Evolutionary conservation across 2,888 invertebrate genomes (phyloP), one percentile per base, ranked within the genome.

Genomic region (Spilosoma lubricipeda): DNA sequence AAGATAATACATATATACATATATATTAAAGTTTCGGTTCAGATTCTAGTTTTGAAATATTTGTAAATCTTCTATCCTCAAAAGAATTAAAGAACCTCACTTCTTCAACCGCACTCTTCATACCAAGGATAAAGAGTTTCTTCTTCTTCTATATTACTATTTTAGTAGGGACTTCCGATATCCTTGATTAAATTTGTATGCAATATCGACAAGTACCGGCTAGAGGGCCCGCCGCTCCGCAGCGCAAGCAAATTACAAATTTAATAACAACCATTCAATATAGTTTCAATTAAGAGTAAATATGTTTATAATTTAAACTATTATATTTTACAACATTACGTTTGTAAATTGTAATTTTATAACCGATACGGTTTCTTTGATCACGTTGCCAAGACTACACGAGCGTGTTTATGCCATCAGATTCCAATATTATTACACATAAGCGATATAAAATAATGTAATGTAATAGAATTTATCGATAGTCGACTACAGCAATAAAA

Each of bases 271-370:
- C 13, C 27, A 59, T 59, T 59, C 27, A 59, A 30, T 63, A 74
- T 74, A 42, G 74, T 76, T 76, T 72, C 72, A 75, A 83, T 83
- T 71, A 77, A 67, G 36, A 67, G 42, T 27, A 33, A n/a, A 27
- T 36, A 36, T n/a, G 73, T 74, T 63, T 73, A 66, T 36, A 65
- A 56, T 30, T 65, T 65, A 75, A 83, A 83, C 81, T 77, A 81
- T 71, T 72, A 70, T 82, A 76, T 71, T 73, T 77, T 75, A 68
- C 72, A 71, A 71, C 75, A 69, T 72, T 77, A 66, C 23, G 59
- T 65, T 71, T 77, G 76, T 84, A 84, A 81, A 79, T 72, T 71
- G 67, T 23, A 45, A 69, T 76, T 75, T 75, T 76, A 84, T 69
- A 48, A 71, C 8, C 45, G 65, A 74, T 74, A 77, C 74, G 33